Percentiles rank a stretch among this genome's conserved stretches.
Conservation (phyloP, 2,888 invertebrate species). For the Platynereis dumerilii region DNA sequence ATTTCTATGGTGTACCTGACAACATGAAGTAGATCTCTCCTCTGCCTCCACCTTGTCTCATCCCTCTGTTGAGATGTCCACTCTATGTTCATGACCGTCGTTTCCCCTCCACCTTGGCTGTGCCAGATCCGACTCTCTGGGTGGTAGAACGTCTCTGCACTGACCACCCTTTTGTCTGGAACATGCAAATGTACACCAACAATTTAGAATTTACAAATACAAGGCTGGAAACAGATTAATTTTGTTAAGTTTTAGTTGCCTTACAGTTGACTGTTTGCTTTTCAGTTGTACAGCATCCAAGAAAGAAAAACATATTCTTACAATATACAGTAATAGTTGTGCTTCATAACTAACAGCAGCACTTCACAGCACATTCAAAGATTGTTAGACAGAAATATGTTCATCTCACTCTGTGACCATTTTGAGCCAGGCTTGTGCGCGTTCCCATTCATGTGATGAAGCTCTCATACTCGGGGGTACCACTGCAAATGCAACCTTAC, state of each 20-base stretch:
- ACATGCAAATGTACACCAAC: background rate
- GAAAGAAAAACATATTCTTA: too few relatives aligned
- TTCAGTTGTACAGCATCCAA: too few relatives aligned
- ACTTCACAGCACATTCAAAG: too few relatives aligned
- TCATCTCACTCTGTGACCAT: constrained; percentile 37
- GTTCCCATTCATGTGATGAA: constrained; percentile 36
- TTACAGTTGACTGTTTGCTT: too few relatives aligned
- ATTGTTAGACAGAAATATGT: too few relatives aligned
- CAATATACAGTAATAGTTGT: too few relatives aligned
- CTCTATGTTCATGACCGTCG: constrained; percentile 39
- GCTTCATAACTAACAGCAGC: too few relatives aligned
- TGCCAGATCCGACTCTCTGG: constrained; percentile 38
- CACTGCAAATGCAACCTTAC: constrained; percentile 41
- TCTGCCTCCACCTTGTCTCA: constrained; percentile 30
- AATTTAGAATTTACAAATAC: too few relatives aligned
- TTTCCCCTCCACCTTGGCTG: constrained; percentile 38
- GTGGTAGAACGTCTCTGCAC: constrained; percentile 41
- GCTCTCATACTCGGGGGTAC: constrained; percentile 39
- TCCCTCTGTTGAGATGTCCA: constrained; percentile 38
- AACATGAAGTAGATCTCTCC: constrained; percentile 38
- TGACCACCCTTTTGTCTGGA: constrained; percentile 36
- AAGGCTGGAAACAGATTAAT: too few relatives aligned
- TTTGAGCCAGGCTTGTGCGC: constrained; percentile 40
- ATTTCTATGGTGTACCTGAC: constrained; percentile 38
- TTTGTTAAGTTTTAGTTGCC: too few relatives aligned